Conservation (phyloP, 2,888 invertebrate species). For the Lamellibrachia satsuma region DNA sequence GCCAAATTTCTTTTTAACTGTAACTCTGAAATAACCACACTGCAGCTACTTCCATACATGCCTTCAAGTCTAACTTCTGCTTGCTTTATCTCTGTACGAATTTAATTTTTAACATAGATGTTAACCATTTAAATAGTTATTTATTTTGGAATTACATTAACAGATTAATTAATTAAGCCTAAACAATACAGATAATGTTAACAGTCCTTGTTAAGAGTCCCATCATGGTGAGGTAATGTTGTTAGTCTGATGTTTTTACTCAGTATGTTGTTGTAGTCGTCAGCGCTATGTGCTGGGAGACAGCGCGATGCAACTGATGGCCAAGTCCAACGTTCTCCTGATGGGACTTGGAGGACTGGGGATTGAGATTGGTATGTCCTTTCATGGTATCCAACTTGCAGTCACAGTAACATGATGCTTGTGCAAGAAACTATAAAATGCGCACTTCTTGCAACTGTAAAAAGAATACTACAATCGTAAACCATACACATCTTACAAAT, state of each 20-base stretch:
- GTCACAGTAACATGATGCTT: neutral
- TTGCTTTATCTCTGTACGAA: neutral
- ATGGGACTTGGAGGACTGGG: slow-evolving; percentile 64
- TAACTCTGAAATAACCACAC: neutral
- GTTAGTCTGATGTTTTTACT: neutral
- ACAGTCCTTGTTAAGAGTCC: neutral
- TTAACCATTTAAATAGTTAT: neutral
- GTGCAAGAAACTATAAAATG: neutral
- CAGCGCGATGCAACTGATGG: slow-evolving; percentile 64
- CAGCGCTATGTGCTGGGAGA: slow-evolving; percentile 66
- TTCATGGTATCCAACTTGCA: neutral
- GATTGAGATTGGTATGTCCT: slow-evolving; percentile 62
- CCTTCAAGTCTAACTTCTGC: neutral
- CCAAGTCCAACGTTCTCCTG: slow-evolving; percentile 59
- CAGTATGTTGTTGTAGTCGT: slow-evolving; percentile 51
- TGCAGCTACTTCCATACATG: neutral
- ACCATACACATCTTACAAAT: too few relatives aligned
- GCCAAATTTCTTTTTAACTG: neutral
- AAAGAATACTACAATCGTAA: too few relatives aligned
- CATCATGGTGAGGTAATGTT: neutral
- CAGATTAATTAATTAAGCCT: neutral
- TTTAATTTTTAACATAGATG: too few relatives aligned
- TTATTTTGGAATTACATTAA: neutral
- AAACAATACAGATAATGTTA: neutral
- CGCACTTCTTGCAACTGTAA: neutral